A percentile compares a stretch with the other conserved stretches of the same genome.
These are phyloP conservation scores for Stenurella melanura DNA, from an alignment of 2,888 invertebrate genomes.

Conservation along the genomic window DNA sequence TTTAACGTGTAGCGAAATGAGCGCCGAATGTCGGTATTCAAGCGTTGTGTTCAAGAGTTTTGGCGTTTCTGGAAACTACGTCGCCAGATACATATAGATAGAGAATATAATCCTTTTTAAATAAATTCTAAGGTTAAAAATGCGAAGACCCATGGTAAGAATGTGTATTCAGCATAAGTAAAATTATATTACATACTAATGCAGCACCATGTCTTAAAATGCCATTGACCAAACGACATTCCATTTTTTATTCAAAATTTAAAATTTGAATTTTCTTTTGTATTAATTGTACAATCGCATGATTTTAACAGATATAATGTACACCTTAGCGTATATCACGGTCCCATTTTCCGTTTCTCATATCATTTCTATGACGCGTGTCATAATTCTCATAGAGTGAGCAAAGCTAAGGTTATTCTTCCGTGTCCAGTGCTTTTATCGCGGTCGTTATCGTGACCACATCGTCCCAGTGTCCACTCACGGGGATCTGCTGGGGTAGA, in stretches of 20 bases:
- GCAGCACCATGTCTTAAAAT: no score
- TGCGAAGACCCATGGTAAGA: no score
- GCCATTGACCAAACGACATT: no score
- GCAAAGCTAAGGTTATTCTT: constrained; percentile 57
- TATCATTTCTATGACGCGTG: constrained; percentile 47
- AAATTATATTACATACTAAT: no score
- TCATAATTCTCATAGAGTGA: constrained; percentile 56
- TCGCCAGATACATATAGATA: no score
- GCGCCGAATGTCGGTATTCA: no score
- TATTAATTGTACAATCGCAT: constrained; percentile 22
- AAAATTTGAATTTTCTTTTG: background rate
- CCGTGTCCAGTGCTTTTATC: constrained; percentile 56
- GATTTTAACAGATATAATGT: constrained; percentile 32
- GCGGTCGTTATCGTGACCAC: constrained; percentile 55
- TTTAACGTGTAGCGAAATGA: no score
- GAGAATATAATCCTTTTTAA: no score
- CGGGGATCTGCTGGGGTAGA: constrained; percentile 57
- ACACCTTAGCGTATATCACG: constrained; percentile 32
- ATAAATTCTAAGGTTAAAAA: no score
- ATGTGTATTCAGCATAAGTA: no score
- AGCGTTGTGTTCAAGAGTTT: no score
- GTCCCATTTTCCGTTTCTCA: constrained; percentile 31
- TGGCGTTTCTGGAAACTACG: no score
- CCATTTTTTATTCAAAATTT: background rate
- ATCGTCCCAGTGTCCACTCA: constrained; percentile 58